Conservation (phyloP, 2,113 vertebrate genomes). For the Pandion haliaetus region DNA sequence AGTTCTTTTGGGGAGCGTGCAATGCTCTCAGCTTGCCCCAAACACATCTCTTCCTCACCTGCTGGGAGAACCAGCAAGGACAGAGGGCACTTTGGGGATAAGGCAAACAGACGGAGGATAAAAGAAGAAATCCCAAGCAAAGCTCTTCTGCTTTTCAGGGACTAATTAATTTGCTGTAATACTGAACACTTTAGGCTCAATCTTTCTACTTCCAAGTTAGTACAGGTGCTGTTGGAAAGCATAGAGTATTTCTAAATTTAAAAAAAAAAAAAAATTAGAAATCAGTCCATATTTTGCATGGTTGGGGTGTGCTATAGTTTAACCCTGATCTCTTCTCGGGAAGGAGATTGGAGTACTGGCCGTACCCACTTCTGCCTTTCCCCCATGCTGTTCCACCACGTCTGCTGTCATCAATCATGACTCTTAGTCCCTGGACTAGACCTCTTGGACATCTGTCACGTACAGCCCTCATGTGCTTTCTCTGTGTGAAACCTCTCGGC, state of each 20-base stretch:
- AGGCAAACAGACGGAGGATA: neutral
- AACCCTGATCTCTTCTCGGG: accelerated
- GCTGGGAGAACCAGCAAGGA: neutral
- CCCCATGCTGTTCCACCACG: neutral
- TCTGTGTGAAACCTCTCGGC: neutral
- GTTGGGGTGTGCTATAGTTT: neutral
- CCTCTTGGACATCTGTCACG: too few species aligned
- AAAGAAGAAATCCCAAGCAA: neutral
- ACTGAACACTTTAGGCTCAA: neutral
- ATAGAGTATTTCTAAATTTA: neutral
- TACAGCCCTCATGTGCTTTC: neutral
- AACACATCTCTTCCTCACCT: neutral
- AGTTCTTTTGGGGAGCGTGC: neutral
- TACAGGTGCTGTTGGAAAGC: neutral
- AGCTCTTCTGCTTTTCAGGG: neutral
- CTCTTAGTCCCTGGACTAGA: neutral
- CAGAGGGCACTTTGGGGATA: neutral
- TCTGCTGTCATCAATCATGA: accelerated
- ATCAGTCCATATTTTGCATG: neutral
- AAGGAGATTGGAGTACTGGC: neutral
- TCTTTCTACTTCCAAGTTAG: neutral
- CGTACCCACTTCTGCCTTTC: neutral
- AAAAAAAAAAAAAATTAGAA: neutral
- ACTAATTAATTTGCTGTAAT: neutral
- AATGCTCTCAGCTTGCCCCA: neutral